Evolutionary conservation across 1,140 invertebrate genomes (phyloP), one percentile per base, ranked within the genome.

Genomic region (Drosophila athabasca): DNA sequence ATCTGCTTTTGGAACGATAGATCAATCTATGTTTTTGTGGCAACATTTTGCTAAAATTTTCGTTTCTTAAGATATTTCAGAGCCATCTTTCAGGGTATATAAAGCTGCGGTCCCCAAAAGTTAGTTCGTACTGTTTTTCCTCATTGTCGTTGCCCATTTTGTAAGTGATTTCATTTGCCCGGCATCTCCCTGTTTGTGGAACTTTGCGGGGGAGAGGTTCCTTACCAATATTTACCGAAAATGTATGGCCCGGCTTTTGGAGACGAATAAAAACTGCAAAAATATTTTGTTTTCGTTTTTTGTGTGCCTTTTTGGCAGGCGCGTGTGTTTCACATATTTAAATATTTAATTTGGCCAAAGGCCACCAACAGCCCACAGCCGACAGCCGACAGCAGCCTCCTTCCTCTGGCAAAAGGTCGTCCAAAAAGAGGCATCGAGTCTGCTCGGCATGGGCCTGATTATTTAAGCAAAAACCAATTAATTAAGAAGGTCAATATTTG

Each of bases 401-500:
- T 44, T 8, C 8, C 11, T 3, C 11, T 39, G 24, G 26, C 24
- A 66, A 70, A 70, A 75, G 75, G 74, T 45, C 64, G 45, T 9
- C 52, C 19, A 17, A 31, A 41, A 62, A 41, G 60, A 69, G 39
- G 39, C 52, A n/a, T 41, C 46, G 41, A 46, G 22, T 54, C 31
- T 52, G 54, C 67, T 54, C 39, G 52, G 58, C 67, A 52, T 46
- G 61, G 65, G 45, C n/a, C 67, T 59, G 59, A 64, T 75, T 72
- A 64, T 66, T 78, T 76, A 75, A 62, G 78, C 78, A 75, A 79
- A 85, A 85, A 62, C 66, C 83, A 87, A 88, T 87, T 88, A 79
- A 87, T 87, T 88, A 88, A 78, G 80, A 87, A 68, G 68, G 83
- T 82, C 79, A 87, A 87, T 87, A 85, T 85, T 68, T 78, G 70